phyloP scores from a whole-genome alignment of 2,888 invertebrate genomes.

The Microctonus aethiopoides region DNA sequence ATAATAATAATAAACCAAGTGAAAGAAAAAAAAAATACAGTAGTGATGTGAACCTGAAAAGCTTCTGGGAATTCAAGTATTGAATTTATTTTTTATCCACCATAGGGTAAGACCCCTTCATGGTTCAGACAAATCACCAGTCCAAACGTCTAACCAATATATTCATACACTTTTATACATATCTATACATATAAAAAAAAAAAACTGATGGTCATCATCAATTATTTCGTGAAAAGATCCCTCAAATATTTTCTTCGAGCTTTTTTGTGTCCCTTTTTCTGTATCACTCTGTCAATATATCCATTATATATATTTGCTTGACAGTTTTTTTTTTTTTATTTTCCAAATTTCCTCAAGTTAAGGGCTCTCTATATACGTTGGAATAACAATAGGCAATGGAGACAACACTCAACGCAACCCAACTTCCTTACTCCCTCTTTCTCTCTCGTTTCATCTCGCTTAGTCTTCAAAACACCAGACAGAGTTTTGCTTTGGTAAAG shows the following conservation, averaged over 20 bases:
- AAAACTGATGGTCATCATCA: background rate
- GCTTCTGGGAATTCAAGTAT: background rate
- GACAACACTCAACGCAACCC: conserved; percentile 19
- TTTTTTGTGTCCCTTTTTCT: background rate
- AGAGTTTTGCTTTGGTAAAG: background rate
- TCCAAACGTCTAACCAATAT: background rate
- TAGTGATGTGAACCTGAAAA: background rate
- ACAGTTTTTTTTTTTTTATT: background rate
- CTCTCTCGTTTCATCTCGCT: background rate
- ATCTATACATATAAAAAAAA: background rate
- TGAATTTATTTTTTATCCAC: background rate
- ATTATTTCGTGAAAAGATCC: background rate
- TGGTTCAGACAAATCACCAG: background rate
- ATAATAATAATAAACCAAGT: background rate
- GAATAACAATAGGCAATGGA: conserved; percentile 25
- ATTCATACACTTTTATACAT: too few relatives aligned
- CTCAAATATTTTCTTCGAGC: background rate
- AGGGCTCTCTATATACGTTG: background rate
- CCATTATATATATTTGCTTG: background rate
- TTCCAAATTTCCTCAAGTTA: background rate
- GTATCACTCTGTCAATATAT: background rate
- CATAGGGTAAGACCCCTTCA: background rate
- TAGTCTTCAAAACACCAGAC: background rate
- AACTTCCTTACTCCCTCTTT: background rate
- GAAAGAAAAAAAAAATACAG: background rate